Base-by-base conservation (phyloP, 53 echinoderm and acorn worm species). In the Paracentrotus lividus region DNA sequence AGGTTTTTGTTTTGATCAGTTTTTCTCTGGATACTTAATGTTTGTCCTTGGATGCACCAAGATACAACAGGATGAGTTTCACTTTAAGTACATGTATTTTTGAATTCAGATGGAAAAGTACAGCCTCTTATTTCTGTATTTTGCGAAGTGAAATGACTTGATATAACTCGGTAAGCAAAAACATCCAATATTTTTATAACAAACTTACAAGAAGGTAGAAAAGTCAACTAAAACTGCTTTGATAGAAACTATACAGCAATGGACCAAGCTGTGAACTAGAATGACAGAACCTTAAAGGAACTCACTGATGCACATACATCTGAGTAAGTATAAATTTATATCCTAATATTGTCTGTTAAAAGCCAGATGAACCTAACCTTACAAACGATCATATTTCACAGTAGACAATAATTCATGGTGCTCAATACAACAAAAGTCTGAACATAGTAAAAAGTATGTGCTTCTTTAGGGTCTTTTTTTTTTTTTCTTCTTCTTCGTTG, bases 1-100 rank as follows among this genome's bases (percentile, higher is more conserved):
- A 81, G 8, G 81, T n/a, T 81, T n/a, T 45, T 81, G 81, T 81
- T 81, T 45, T 45, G 81, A 26, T 81, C 47, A 45, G 81, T 81
- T n/a, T n/a, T 81, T 81, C 81, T 81, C 26, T 81, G 81, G 81
- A 81, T 45, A 81, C 81, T 81, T n/a, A 5, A 44, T 45, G 81
- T 47, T n/a, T 81, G 81, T 44, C 81, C 81, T 81, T 81, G 49
- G 81, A 47, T 77, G n/a, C 27, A 0, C 4, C 12, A 81, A 81
- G 81, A 81, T 81, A 81, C 47, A 45, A 38, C 45, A 47, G n/a
- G 47, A 26, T 81, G 47, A 72, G 36, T 1, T 20, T 72, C 21
- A 9, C 16, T 18, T 72, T 26, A 47, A n/a, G 24, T 5, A 47
- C 18, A n/a, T n/a, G 36, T 36, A 16, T 36, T 72, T 32, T 72